Conservation (phyloP, 2,113 vertebrate genomes). For the Bufo gargarizans region DNA sequence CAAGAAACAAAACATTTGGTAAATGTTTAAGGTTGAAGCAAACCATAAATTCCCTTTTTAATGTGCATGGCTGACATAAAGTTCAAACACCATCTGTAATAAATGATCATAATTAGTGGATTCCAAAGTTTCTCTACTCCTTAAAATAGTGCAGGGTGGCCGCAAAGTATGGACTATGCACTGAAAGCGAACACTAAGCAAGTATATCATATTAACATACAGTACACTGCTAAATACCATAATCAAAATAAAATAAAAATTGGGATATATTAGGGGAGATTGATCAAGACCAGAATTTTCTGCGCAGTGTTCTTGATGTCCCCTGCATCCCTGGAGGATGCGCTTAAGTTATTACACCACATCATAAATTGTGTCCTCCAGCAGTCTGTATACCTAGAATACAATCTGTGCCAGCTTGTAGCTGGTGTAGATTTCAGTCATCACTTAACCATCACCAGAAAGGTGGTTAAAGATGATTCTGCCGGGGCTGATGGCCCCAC, state of each 20-base stretch:
- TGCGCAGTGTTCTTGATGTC: too few relatives aligned
- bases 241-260: neutral
- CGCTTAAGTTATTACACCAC: too few relatives aligned
- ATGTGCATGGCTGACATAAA: constrained; percentile 54
- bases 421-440: too few relatives aligned
- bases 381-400: too few relatives aligned
- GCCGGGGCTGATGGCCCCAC: too few relatives aligned
- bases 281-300: too few relatives aligned
- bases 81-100: constrained; percentile 56
- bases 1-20: constrained; percentile 56
- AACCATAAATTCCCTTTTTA: constrained; percentile 54
- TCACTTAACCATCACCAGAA: too few relatives aligned
- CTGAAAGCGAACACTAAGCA: neutral
- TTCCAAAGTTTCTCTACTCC: neutral
- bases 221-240: neutral
- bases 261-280: too few relatives aligned
- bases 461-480: too few relatives aligned
- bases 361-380: too few relatives aligned
- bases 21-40: constrained; percentile 55
- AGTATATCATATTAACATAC: neutral
- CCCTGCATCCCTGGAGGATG: too few relatives aligned
- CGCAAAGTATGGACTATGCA: neutral
- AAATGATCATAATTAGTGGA: constrained; percentile 26
- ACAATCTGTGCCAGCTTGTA: too few relatives aligned
- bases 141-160: constrained; percentile 8